Evolutionary conservation across 2,797 vertebrate species (phyloP).

Genomic region (Sebastes vulpes): DNA sequence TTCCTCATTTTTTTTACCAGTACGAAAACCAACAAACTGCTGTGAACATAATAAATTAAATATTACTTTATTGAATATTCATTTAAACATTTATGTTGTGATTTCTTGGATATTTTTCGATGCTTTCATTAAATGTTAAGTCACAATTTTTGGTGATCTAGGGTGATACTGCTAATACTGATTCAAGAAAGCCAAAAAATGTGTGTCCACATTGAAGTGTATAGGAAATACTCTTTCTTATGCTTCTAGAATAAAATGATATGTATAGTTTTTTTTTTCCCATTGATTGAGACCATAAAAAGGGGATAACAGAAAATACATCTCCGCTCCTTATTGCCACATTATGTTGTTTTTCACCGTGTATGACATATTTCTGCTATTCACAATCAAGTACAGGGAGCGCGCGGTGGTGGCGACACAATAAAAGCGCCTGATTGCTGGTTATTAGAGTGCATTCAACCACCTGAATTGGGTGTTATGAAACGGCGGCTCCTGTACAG

Average conservation of each 20-base stretch:
- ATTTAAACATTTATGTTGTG: neutral
- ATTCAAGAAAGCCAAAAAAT: too few relatives aligned
- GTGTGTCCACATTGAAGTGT: too few relatives aligned
- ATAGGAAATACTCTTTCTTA: too few relatives aligned
- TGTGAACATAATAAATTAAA: neutral
- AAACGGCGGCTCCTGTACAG: slow-evolving; percentile 19
- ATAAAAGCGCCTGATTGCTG: slow-evolving; percentile 60
- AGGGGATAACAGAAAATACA: neutral
- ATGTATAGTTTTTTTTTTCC: fast-evolving
- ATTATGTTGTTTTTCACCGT: neutral
- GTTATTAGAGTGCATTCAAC: slow-evolving; percentile 67
- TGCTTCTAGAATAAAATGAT: neutral
- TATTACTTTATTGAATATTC: neutral
- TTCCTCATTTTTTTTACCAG: too few relatives aligned
- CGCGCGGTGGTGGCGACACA: neutral
- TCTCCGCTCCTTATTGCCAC: neutral
- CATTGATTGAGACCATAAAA: too few relatives aligned
- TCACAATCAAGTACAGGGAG: slow-evolving; percentile 22
- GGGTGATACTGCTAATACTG: too few relatives aligned
- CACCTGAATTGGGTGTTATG: slow-evolving; percentile 28
- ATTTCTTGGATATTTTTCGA: too few relatives aligned
- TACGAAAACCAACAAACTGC: neutral
- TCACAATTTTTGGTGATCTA: neutral
- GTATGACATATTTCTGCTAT: neutral
- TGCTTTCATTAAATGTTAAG: neutral